These are phyloP conservation scores for Ophioninae sp. DNA, from an alignment of 2,888 invertebrate species.

Conservation along the genomic window DNA sequence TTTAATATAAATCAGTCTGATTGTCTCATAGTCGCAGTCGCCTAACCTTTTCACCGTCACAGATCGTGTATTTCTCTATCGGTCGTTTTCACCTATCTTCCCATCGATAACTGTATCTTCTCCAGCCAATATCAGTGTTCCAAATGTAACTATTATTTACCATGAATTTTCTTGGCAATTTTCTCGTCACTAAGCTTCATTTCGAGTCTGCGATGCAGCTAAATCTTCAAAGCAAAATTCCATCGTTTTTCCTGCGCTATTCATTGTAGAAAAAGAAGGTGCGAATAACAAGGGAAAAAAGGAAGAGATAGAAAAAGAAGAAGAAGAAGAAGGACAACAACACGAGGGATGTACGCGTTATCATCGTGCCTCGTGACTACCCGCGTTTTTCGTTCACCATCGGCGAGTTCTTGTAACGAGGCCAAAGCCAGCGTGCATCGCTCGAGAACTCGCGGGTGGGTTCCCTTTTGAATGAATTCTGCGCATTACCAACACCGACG, in stretches of 20 bases:
- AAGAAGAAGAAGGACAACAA: neutral
- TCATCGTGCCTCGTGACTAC: slow-evolving; percentile 39
- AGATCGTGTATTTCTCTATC: no score
- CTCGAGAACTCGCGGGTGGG: slow-evolving; percentile 18
- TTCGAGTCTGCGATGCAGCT: neutral
- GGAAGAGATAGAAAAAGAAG: neutral
- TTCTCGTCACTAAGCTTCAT: slow-evolving; percentile 8
- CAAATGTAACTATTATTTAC: no score
- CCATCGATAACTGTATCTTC: neutral
- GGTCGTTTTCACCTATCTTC: neutral
- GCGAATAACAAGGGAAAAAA: neutral
- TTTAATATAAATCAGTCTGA: no score
- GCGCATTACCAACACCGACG: slow-evolving; percentile 78
- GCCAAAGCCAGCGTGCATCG: slow-evolving; percentile 32
- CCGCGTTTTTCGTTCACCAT: slow-evolving; percentile 26
- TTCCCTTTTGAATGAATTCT: slow-evolving; percentile 76
- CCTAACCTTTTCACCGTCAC: no score
- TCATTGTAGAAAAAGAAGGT: no score
- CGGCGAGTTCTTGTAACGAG: slow-evolving; percentile 45
- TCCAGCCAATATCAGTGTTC: no score
- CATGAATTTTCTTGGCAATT: slow-evolving; percentile 35
- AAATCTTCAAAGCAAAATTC: slow-evolving; percentile 65
- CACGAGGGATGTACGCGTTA: slow-evolving; percentile 19
- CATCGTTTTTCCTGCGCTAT: slow-evolving; percentile 57
- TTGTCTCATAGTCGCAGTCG: no score